Base-by-base conservation (phyloP, 2,888 invertebrate genomes). In the Serripes groenlandicus region DNA sequence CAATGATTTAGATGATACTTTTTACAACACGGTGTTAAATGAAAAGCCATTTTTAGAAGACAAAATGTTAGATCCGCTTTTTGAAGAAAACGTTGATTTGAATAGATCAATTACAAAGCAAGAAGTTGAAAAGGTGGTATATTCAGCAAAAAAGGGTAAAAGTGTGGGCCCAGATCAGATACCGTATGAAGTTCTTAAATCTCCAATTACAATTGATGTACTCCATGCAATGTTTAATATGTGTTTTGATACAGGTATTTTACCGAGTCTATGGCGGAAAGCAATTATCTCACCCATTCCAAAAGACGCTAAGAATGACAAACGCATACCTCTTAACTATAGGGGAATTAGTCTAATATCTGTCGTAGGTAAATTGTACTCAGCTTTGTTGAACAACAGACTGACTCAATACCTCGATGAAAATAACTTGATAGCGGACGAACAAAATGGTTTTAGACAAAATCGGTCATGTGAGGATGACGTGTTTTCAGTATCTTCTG, bases 381-480 rank as follows among this genome's bases (percentile, higher is more conserved):
- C 35, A 37, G 49, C 70, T n/a, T 37, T 86, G 15, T 26, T 80
- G 1, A 80, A 86, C 34, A 75, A n/a, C n/a, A n/a, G n/a, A n/a
- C n/a, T n/a, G n/a, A n/a, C n/a, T n/a, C n/a, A n/a, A n/a, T n/a
- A n/a, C n/a, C n/a, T n/a, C n/a, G n/a, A n/a, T n/a, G n/a, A n/a
- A n/a, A n/a, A n/a, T n/a, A n/a, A n/a, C n/a, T n/a, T n/a, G n/a
- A n/a, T n/a, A 3, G 68, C 79, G 0, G 76, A 83, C 26, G 76
- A 83, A 54, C 77, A 83, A 69, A 79, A 83, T 37, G 83, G 83
- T 0, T 83, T 83, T 34, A 34, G 83, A 3, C 3, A 3, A 23
- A n/a, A 62, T 28, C 52, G 83, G 26, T 76, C 83, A 18, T 77
- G 79, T 68, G 79, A 83, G 32, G 79, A 83, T 60, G 79, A 83